Percentiles rank a stretch among this genome's conserved stretches.
Evolutionary conservation across 2,888 invertebrate species (phyloP).

Genomic region (Endotricha flammealis): DNA sequence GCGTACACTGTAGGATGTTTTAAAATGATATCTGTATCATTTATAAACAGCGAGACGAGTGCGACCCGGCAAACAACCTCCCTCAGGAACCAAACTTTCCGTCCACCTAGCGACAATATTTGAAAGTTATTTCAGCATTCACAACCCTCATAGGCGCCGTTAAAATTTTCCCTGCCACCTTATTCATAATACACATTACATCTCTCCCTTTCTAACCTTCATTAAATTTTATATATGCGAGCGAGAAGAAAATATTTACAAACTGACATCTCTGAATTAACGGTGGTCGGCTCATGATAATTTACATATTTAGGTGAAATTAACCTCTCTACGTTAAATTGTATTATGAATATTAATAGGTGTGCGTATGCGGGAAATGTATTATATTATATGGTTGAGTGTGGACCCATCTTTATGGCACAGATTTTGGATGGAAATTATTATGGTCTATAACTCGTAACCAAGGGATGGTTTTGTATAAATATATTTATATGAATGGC

Average conservation of each 20-base stretch:
- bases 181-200: constrained; percentile 67
- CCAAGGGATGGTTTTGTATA: too few relatives aligned
- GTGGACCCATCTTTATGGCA: constrained; percentile 50
- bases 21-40: constrained; percentile 72
- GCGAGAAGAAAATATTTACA: constrained; percentile 58
- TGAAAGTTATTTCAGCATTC: constrained; percentile 78
- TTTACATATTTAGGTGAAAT: constrained; percentile 80
- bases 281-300: constrained; percentile 79
- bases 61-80: constrained; percentile 66
- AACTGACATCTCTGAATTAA: constrained; percentile 74
- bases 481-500: too few relatives aligned
- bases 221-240: constrained; percentile 26
- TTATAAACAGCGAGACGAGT: constrained; percentile 69
- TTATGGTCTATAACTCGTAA: constrained; percentile 17
- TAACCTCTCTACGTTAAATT: constrained; percentile 77
- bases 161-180: constrained; percentile 76
- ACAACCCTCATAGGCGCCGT: constrained; percentile 79
- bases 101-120: constrained; percentile 79
- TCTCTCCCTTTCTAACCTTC: constrained; percentile 38
- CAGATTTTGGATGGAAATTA: constrained; percentile 49
- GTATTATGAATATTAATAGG: constrained; percentile 78
- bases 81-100: constrained; percentile 72
- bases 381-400: constrained; percentile 53
- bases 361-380: constrained; percentile 51
- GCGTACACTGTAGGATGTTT: constrained; percentile 46